These are phyloP conservation scores for Dicentrarchus labrax DNA, from an alignment of 2,113 vertebrate species.

Conservation along the genomic window DNA sequence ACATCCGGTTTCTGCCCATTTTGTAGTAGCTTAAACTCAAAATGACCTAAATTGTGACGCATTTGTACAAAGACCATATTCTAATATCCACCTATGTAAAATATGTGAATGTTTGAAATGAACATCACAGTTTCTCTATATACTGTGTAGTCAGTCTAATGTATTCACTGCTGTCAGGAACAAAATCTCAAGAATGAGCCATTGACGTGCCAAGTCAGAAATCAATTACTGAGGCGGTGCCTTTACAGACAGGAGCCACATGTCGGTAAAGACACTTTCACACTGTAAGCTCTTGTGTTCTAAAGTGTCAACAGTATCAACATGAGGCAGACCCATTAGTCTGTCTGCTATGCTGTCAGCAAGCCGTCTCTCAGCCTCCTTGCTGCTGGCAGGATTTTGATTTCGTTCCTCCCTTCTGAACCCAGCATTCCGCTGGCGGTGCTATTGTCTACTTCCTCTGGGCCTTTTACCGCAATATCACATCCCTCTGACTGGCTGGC, in stretches of 20 bases:
- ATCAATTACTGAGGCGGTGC: constrained; percentile 18
- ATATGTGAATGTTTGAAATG: not conserved
- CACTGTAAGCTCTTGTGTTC: constrained; percentile 36
- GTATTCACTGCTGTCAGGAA: constrained; percentile 15
- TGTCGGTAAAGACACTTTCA: constrained; percentile 38
- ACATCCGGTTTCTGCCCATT: no score
- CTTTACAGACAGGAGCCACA: constrained; percentile 41
- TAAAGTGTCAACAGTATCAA: constrained; percentile 68
- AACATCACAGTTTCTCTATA: not conserved
- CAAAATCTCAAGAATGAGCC: no score
- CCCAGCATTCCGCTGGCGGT: constrained; percentile 59
- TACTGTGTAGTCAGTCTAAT: not conserved
- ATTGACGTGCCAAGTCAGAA: constrained; percentile 26
- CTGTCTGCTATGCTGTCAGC: constrained; percentile 66
- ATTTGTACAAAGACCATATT: no score
- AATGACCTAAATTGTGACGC: not conserved
- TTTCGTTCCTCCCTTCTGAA: constrained; percentile 54
- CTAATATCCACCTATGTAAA: not conserved
- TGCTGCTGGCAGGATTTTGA: constrained; percentile 61
- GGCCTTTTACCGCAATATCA: constrained; percentile 61
- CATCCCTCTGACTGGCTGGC: constrained; percentile 45
- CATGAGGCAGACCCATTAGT: constrained; percentile 71
- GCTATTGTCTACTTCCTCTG: constrained; percentile 72
- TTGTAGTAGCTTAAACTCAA: not conserved
- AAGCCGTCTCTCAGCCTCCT: constrained; percentile 34